Evolutionary conservation across 2,888 invertebrate genomes (phyloP).

Genomic region (Aricia artaxerxes): DNA sequence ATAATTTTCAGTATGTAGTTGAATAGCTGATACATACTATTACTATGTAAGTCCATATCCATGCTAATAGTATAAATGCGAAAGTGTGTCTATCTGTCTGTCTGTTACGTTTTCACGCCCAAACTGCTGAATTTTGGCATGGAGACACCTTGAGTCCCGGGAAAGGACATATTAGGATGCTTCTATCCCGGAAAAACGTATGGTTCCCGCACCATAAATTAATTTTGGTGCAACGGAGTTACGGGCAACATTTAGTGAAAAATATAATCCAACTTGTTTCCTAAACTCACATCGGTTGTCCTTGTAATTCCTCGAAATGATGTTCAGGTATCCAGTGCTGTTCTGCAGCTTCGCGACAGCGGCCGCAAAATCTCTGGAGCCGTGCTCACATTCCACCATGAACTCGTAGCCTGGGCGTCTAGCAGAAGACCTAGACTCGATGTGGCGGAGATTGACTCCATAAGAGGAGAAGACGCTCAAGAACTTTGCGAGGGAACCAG

Average conservation of each 20-base stretch:
- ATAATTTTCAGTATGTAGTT: too few relatives aligned
- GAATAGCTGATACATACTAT: too few relatives aligned
- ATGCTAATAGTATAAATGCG: too few relatives aligned
- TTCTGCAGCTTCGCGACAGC: slow-evolving; percentile 88
- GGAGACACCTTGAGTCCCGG: too few relatives aligned
- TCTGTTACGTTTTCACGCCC: too few relatives aligned
- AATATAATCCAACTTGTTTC: neutral
- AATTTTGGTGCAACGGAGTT: too few relatives aligned
- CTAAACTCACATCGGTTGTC: slow-evolving; percentile 84
- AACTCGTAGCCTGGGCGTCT: slow-evolving; percentile 93
- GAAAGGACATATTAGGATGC: too few relatives aligned
- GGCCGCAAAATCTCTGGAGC: slow-evolving; percentile 85
- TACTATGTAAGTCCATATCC: too few relatives aligned
- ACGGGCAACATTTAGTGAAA: neutral
- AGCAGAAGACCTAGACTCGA: slow-evolving; percentile 94
- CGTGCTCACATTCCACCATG: slow-evolving; percentile 94
- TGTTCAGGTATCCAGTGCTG: slow-evolving; percentile 89
- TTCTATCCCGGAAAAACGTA: too few relatives aligned
- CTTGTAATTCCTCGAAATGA: slow-evolving; percentile 93
- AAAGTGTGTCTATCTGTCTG: too few relatives aligned
- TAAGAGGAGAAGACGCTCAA: slow-evolving; percentile 92
- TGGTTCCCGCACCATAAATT: too few relatives aligned
- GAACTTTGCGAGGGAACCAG: slow-evolving; percentile 93
- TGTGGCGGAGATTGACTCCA: slow-evolving; percentile 92
- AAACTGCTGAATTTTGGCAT: too few relatives aligned